Evolutionary conservation across 2,113 vertebrate species (phyloP), one percentile per base, ranked within the genome.

Genomic region (Corvus cornix): DNA sequence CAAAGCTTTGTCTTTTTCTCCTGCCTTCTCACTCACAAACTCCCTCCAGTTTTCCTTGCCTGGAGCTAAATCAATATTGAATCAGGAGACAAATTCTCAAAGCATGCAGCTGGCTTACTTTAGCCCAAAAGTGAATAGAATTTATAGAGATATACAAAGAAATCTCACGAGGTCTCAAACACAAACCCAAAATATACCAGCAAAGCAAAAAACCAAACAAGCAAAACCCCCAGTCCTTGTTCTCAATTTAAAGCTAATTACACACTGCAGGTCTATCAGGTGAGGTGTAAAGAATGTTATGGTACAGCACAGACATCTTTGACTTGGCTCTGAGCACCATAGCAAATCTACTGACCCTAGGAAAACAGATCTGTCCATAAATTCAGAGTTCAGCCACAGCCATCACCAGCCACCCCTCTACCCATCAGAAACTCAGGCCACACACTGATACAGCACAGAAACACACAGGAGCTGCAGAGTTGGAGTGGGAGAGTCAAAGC

Each of bases 221-320:
- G 6, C 12, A n/a, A 58, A 66, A 0, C 1, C 2, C 7, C 9
- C 6, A 4, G 9, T 46, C 53, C 41, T 72, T 19, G 11, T 77
- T 39, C 51, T 73, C 44, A 49, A 3, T 83, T 62, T 67, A 83
- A 28, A 83, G 41, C 28, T 89, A 55, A 51, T 87, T 87, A 76
- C 33, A 73, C 27, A 39, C 49, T 37, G 22, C 19, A 64, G 19
- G 28, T 43, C 55, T 35, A 15, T 6, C n/a, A 39, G 14, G 35
- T 51, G 13, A 72, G 23, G 6, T 41, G 28, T n/a, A 33, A 70
- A 66, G 39, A 75, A 52, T 26, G 13, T 41, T 62, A 26, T 6
- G 13, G 44, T 58, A 46, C n/a, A 74, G 10, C 19, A 69, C 49
- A 85, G 48, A 69, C 9, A 63, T 66, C 39, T 75, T 16, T 69